These are phyloP conservation scores for Vidua chalybeata DNA, from an alignment of 2,113 vertebrate species.

Conservation along the genomic window DNA sequence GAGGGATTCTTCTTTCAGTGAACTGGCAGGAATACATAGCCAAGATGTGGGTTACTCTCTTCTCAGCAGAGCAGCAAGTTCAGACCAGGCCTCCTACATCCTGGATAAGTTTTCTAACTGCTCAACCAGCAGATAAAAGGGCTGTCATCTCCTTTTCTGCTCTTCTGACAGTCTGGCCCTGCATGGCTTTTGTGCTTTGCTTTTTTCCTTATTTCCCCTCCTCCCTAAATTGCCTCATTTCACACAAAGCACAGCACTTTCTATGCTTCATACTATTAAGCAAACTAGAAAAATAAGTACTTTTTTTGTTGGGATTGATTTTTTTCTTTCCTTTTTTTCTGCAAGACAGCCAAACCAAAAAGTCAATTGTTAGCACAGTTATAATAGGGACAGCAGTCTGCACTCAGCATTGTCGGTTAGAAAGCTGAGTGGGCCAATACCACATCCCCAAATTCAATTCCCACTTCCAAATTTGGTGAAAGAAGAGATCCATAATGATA, in stretches of 20 bases:
- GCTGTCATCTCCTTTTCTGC: constrained; percentile 54
- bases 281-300: neutral
- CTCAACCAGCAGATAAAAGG: constrained; percentile 19
- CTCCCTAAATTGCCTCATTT: neutral
- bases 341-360: constrained; percentile 55
- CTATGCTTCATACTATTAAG: neutral
- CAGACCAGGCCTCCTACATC: neutral
- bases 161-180: constrained; percentile 12
- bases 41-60: neutral
- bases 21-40: neutral
- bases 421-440: constrained; percentile 26
- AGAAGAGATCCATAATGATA: neutral
- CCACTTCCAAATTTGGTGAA: constrained; percentile 23
- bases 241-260: neutral
- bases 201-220: neutral
- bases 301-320: neutral
- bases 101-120: constrained; percentile 12
- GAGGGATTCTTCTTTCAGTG: neutral
- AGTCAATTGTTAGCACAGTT: constrained; percentile 58
- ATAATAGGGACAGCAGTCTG: constrained; percentile 38
- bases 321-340: neutral
- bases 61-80: neutral
- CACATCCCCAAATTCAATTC: constrained; percentile 31
- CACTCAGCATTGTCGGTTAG: constrained; percentile 15
- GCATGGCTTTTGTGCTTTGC: neutral